phyloP scores from a whole-genome alignment of 2,113 vertebrate genomes.

The Actenoides hombroni region DNA sequence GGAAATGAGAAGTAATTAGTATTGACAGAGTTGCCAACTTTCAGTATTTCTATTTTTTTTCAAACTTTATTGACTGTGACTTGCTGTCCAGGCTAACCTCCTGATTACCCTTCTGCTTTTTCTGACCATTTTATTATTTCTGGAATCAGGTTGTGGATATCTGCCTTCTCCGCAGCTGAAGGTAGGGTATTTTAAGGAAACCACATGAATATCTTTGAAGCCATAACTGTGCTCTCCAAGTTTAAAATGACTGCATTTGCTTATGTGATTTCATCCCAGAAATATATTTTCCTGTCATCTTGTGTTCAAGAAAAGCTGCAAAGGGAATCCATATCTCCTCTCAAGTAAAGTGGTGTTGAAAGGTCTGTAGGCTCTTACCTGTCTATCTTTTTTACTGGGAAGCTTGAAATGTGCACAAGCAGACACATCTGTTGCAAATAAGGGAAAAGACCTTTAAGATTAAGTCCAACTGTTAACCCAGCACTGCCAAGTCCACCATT shows the following conservation, averaged over 20 bases:
- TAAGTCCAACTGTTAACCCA: rapidly evolving
- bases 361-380: not conserved
- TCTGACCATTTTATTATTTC: not conserved
- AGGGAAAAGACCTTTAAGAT: not conserved
- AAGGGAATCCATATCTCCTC: not conserved
- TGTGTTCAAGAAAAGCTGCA: not conserved
- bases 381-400: not conserved
- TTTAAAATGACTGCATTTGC: not conserved
- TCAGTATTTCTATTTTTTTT: not conserved
- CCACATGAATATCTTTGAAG: not conserved
- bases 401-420: not conserved
- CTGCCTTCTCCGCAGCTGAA: not conserved
- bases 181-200: not conserved
- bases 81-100: not conserved
- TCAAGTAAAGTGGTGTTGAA: not conserved
- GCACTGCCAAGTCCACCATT: not conserved
- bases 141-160: not conserved
- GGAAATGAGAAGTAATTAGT: conserved; percentile 28
- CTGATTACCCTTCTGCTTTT: not conserved
- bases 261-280: not conserved
- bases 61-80: not conserved
- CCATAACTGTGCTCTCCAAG: not conserved
- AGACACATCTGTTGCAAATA: not conserved
- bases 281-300: not conserved
- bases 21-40: not conserved